phyloP scores from a whole-genome alignment of 2,113 vertebrate genomes.

The Syrmaticus mikado region DNA sequence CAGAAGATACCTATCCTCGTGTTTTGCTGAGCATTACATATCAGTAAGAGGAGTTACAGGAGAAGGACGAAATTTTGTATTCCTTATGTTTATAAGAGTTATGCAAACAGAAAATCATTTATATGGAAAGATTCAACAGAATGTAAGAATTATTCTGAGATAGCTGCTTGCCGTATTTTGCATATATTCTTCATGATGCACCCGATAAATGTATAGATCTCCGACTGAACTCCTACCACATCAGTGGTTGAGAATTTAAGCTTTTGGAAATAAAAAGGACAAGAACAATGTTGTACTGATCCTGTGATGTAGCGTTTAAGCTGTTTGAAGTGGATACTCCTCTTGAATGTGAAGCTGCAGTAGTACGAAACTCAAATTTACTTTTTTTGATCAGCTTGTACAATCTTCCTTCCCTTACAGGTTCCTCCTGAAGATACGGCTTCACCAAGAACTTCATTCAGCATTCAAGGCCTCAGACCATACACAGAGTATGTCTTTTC shows the following conservation, averaged over 20 bases:
- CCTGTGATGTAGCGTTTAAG: background rate
- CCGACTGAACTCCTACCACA: background rate
- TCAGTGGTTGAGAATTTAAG: background rate
- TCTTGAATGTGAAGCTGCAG: background rate
- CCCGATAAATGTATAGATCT: background rate
- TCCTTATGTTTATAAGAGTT: background rate
- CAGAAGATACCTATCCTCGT: background rate
- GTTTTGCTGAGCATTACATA: background rate
- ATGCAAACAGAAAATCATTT: background rate
- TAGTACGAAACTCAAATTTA: background rate
- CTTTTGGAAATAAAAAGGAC: background rate
- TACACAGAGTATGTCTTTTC: conserved; percentile 83
- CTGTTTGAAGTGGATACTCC: background rate
- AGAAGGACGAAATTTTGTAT: background rate
- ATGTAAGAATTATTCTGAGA: background rate
- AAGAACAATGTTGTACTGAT: background rate
- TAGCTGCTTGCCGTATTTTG: background rate
- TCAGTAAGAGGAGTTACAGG: background rate
- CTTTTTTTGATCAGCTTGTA: background rate
- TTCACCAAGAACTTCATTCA: conserved; percentile 79
- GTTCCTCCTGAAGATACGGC: conserved; percentile 79
- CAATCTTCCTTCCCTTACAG: conserved; percentile 68
- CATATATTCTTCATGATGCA: background rate
- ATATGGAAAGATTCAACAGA: background rate
- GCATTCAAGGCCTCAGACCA: conserved; percentile 85